A percentile compares a stretch with the other conserved stretches of the same genome.
phyloP scores from a whole-genome alignment of 1,140 invertebrate species.

The Drosophila takahashii region DNA sequence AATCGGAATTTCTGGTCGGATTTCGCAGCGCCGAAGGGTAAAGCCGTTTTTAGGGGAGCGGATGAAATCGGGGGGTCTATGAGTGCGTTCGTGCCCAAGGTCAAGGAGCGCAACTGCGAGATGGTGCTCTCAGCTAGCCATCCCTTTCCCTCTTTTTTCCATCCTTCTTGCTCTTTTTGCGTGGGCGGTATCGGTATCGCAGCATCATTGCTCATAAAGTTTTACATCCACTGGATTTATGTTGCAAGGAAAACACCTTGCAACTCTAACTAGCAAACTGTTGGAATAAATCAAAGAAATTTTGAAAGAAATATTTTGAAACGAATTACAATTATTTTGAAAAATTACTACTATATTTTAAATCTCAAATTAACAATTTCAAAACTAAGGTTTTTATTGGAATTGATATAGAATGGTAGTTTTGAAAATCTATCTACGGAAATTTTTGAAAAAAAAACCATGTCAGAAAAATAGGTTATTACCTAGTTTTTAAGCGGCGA shows the following conservation, averaged over 20 bases:
- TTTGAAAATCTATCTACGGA: too few relatives aligned
- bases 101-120: constrained; percentile 67
- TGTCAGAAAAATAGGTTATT: too few relatives aligned
- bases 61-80: not conserved
- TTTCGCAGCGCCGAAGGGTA: constrained; percentile 10
- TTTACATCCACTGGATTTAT: constrained; percentile 14
- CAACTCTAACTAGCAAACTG: not conserved
- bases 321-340: too few relatives aligned
- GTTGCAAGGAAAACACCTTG: not conserved
- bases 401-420: too few relatives aligned
- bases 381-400: too few relatives aligned
- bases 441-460: too few relatives aligned
- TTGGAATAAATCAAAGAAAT: not conserved
- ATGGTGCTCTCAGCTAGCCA: constrained; percentile 11
- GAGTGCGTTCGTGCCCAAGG: constrained; percentile 66
- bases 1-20: constrained; percentile 5
- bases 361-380: too few relatives aligned
- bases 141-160: not conserved
- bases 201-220: constrained; percentile 13
- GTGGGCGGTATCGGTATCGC: constrained; percentile 4
- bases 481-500: too few relatives aligned
- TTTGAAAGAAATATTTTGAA: not conserved
- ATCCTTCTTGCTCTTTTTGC: constrained; percentile 16
- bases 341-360: too few relatives aligned
- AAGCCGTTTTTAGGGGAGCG: not conserved